Conservation (phyloP, 2,113 vertebrate genomes). For the Channa argus region DNA sequence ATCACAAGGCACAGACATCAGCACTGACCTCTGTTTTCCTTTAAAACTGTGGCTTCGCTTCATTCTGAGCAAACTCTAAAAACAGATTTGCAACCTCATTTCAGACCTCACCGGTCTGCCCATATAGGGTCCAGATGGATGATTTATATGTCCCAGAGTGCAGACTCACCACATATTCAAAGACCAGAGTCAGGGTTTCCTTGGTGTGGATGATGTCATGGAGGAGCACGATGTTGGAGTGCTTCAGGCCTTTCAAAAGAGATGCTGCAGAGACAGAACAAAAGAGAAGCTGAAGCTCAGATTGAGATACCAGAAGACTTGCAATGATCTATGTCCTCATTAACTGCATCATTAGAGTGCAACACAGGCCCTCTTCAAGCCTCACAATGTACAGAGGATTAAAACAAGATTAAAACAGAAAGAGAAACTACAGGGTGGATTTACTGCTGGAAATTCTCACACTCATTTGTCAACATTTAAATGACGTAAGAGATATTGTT, state of each 20-base stretch:
- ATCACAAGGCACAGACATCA: conserved; percentile 15
- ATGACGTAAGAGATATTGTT: conserved; percentile 32
- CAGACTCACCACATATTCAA: conserved; percentile 97
- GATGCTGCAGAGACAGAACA: conserved; percentile 87
- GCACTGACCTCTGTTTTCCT: background rate
- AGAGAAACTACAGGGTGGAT: conserved; percentile 36
- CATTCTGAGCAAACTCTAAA: conserved; percentile 15
- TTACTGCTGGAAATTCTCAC: conserved; percentile 52
- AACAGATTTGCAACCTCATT: conserved; percentile 16
- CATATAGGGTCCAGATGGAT: background rate
- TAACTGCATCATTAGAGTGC: conserved; percentile 45
- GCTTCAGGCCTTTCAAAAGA: conserved; percentile 96
- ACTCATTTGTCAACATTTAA: conserved; percentile 48
- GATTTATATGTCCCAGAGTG: conserved; percentile 8
- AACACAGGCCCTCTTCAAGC: background rate
- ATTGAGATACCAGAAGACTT: conserved; percentile 7
- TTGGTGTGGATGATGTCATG: conserved; percentile 99
- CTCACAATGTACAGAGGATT: conserved; percentile 23
- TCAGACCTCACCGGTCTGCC: background rate
- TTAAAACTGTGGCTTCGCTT: conserved; percentile 16
- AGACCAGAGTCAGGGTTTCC: conserved; percentile 97
- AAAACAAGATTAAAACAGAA: conserved; percentile 34
- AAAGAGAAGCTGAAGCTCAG: conserved; percentile 1
- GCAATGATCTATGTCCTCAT: conserved; percentile 36
- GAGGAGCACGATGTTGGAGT: conserved; percentile 96